A percentile compares a stretch with the other conserved stretches of the same genome.
These are phyloP conservation scores for Thyatira batis DNA, from an alignment of 2,888 invertebrate genomes.

Conservation along the genomic window DNA sequence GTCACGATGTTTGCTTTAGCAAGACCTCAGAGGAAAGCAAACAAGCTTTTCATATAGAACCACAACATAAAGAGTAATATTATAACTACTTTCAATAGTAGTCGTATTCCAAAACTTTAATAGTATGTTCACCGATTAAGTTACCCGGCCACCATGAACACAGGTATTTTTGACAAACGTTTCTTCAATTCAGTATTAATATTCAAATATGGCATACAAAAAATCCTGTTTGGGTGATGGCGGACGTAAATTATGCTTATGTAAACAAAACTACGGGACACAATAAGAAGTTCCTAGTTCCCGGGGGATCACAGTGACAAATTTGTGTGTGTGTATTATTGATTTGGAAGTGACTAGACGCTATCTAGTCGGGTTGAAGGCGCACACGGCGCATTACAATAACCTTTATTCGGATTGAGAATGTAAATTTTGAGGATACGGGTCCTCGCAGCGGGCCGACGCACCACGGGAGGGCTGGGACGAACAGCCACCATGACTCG, in stretches of 20 bases:
- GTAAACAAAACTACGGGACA: slow-evolving; percentile 51
- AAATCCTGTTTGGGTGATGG: slow-evolving; percentile 29
- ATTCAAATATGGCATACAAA: slow-evolving; percentile 9
- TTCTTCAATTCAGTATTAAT: neutral
- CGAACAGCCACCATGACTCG: slow-evolving; percentile 58
- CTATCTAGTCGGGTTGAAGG: slow-evolving; percentile 40
- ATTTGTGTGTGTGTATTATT: slow-evolving; percentile 55
- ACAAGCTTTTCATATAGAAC: slow-evolving; percentile 39
- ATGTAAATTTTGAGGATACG: slow-evolving; percentile 71
- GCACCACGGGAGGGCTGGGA: slow-evolving; percentile 60
- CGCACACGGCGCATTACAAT: slow-evolving; percentile 39
- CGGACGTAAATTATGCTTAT: slow-evolving; percentile 31
- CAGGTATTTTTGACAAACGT: too few relatives aligned
- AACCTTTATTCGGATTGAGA: slow-evolving; percentile 57
- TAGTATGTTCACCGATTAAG: neutral
- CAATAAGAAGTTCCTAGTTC: slow-evolving; percentile 36
- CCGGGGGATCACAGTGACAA: slow-evolving; percentile 50
- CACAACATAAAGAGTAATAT: slow-evolving; percentile 9
- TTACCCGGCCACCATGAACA: neutral
- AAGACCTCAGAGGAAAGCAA: slow-evolving; percentile 47
- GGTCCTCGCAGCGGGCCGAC: slow-evolving; percentile 49
- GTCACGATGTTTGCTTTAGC: slow-evolving; percentile 63
- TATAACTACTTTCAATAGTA: neutral
- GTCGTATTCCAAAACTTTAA: neutral
- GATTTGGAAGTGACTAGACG: slow-evolving; percentile 55